A percentile compares a stretch with the other conserved stretches of the same genome.
Evolutionary conservation across 1,140 invertebrate species (phyloP).

Genomic region (Zelostemma sp.): DNA sequence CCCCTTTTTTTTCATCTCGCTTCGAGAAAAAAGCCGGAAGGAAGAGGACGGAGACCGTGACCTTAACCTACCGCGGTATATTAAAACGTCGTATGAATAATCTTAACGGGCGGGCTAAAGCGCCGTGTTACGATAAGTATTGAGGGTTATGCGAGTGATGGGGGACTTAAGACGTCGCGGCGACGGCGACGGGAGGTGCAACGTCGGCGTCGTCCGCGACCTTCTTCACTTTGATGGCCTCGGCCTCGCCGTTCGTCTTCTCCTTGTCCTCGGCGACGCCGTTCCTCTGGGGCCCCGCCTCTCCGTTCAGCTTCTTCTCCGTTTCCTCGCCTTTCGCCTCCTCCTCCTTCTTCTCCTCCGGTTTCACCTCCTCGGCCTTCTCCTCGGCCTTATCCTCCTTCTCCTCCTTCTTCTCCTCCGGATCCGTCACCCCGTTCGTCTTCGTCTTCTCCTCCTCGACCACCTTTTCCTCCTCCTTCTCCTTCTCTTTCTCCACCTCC

Average conservation of each 20-base stretch:
- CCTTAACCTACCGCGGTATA: slow-evolving; percentile 62
- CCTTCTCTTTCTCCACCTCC: slow-evolving; percentile 25
- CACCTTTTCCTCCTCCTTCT: slow-evolving; percentile 16
- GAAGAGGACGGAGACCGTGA: slow-evolving; percentile 39
- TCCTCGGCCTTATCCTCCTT: slow-evolving; percentile 14
- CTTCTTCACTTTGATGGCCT: slow-evolving; percentile 64
- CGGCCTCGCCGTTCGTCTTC: slow-evolving; percentile 48
- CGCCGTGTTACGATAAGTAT: slow-evolving; percentile 66
- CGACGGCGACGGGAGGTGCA: slow-evolving; percentile 63
- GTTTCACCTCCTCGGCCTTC: slow-evolving; percentile 11
- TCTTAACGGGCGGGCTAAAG: slow-evolving; percentile 46
- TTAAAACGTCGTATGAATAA: slow-evolving; percentile 63
- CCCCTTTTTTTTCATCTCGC: too few species aligned
- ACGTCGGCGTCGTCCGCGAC: slow-evolving; percentile 66
- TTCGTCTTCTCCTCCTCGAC: slow-evolving; percentile 24
- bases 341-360: slow-evolving; percentile 9
- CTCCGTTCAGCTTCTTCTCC: slow-evolving; percentile 30
- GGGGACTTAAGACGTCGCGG: slow-evolving; percentile 69
- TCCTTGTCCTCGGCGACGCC: slow-evolving; percentile 50
- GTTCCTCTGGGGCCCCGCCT: slow-evolving; percentile 55
- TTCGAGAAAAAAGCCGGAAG: neutral
- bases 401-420: slow-evolving; percentile 15
- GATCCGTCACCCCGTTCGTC: slow-evolving; percentile 8
- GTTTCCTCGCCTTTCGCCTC: slow-evolving; percentile 16
- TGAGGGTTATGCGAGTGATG: slow-evolving; percentile 63